Conservation (phyloP, 2,113 vertebrate genomes). For the Anolis carolinensis region DNA sequence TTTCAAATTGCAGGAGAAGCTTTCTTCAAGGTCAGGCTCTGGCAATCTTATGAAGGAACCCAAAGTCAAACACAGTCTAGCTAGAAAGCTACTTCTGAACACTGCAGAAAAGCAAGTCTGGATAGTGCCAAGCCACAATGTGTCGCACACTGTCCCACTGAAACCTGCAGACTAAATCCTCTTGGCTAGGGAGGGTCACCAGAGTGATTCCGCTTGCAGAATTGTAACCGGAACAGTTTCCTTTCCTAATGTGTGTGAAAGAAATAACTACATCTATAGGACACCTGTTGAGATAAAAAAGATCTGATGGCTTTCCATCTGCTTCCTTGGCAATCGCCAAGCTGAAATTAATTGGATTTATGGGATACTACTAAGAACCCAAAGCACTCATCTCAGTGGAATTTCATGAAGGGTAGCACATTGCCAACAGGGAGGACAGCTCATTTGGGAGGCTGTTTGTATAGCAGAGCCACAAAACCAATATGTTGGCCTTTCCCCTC, state of each 20-base stretch:
- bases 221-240: constrained; percentile 15
- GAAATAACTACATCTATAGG: background rate
- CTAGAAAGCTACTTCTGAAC: background rate
- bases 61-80: background rate
- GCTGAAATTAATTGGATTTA: constrained; percentile 14
- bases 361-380: background rate
- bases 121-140: background rate
- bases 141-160: background rate
- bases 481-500: constrained; percentile 14
- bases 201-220: constrained; percentile 46
- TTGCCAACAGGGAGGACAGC: background rate
- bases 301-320: constrained; percentile 25
- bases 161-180: background rate
- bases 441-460: constrained; percentile 1
- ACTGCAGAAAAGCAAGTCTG: background rate
- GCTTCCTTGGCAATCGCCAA: background rate
- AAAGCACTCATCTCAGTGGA: constrained; percentile 4
- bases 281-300: constrained; percentile 26
- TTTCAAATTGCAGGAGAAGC: background rate
- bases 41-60: background rate
- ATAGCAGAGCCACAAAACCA: constrained; percentile 12
- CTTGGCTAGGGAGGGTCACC: constrained; percentile 21
- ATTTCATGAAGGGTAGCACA: background rate
- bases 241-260: constrained; percentile 20
- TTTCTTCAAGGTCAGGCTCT: background rate